Evolutionary conservation across 2,797 vertebrate genomes (phyloP), one percentile per base, ranked within the genome.

Genomic region (Spea hammondii): DNA sequence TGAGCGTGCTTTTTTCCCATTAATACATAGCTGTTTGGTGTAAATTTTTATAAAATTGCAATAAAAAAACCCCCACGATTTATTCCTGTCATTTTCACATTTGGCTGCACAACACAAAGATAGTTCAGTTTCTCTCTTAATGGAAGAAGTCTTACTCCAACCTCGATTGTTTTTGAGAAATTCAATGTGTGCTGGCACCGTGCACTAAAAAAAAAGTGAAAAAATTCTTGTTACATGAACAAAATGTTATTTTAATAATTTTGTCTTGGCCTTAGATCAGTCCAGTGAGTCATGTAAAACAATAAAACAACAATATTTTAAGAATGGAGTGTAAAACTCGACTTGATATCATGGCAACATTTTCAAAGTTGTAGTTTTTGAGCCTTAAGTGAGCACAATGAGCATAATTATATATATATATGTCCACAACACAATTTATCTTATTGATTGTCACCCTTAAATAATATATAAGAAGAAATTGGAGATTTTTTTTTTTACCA

Each of bases 161-260:
- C 55, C 47, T 55, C 4, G 13, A 45, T 12, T 50, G 53, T 51
- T n/a, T 50, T 60, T 14, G 14, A 69, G 44, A n/a, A 55, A 32
- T 32, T 32, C 32, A 32, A 32, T 32, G 32, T 32, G 32, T 32
- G 53, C 62, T n/a, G 70, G 14, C 64, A 67, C 7, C 68, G 32
- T 32, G 32, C 32, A 32, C 32, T 32, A 32, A 32, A 32, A 32
- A 6, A 46, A 65, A 45, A 17, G 7, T 72, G 62, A 73, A 79
- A 32, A 73, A 68, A 68, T 68, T 77, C 57, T 64, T 51, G 54
- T 60, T 54, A 14, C 47, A 71, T 65, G 13, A 67, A 64, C 65
- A 51, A 68, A 66, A 54, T 68, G 46, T 68, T 79, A 73, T 68
- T 59, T 66, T 79, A 73, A 79, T 79, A 79, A 74, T 54, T 51